These are phyloP conservation scores for Hydrophis major DNA, from an alignment of 2,797 vertebrate species.

Conservation along the genomic window DNA sequence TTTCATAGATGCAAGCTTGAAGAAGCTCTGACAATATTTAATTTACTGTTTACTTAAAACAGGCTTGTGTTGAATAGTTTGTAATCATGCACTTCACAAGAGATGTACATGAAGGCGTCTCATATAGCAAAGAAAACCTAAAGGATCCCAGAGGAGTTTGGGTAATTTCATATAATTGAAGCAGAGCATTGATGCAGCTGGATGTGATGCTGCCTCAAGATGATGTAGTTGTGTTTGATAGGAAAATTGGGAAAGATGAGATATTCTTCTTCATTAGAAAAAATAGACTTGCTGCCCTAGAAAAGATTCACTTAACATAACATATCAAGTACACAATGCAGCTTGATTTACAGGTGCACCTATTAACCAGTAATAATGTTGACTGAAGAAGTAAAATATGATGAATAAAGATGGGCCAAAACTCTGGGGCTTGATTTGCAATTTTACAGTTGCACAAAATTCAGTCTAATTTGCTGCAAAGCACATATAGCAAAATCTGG, in stretches of 20 bases:
- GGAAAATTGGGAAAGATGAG: conserved; percentile 72
- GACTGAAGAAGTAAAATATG: conserved; percentile 64
- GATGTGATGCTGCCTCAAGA: conserved; percentile 61
- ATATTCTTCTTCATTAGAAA: conserved; percentile 71
- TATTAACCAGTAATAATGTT: conserved; percentile 72
- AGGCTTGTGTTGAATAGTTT: conserved; percentile 66
- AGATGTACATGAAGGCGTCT: conserved; percentile 54
- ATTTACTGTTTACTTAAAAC: conserved; percentile 72
- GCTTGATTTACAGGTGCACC: conserved; percentile 75
- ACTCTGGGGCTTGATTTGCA: conserved; percentile 55
- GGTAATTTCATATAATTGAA: conserved; percentile 69
- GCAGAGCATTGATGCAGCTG: conserved; percentile 67
- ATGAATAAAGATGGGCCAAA: conserved; percentile 65
- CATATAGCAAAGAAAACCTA: conserved; percentile 62
- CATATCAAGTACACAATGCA: conserved; percentile 66
- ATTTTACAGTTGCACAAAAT: conserved; percentile 56
- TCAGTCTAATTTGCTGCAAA: conserved; percentile 42
- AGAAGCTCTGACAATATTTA: conserved; percentile 65
- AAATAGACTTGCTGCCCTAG: conserved; percentile 60
- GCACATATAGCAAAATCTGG: conserved; percentile 40
- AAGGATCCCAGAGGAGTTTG: conserved; percentile 67
- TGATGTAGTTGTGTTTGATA: conserved; percentile 70
- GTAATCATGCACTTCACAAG: conserved; percentile 64
- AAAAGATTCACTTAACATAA: conserved; percentile 70
- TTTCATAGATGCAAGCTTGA: conserved; percentile 36